Evolutionary conservation across 2,113 vertebrate genomes (phyloP).

Genomic region (Camarhynchus parvulus): DNA sequence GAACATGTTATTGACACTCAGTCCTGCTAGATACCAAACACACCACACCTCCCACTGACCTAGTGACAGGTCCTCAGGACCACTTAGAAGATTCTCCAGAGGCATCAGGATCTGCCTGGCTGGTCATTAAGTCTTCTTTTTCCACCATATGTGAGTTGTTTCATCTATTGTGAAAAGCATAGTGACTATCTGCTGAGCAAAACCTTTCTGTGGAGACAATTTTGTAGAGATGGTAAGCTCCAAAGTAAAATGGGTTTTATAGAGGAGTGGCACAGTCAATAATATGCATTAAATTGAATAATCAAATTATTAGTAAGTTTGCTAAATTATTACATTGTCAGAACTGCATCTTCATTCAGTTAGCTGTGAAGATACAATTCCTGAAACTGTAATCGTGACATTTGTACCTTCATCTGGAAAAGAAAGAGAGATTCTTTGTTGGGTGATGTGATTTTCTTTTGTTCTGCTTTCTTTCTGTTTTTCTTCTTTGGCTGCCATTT

Average conservation of each 20-base stretch:
- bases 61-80: neutral
- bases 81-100: neutral
- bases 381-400: neutral
- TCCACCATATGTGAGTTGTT: neutral
- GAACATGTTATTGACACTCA: neutral
- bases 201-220: neutral
- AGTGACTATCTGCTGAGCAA: neutral
- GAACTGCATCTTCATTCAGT: neutral
- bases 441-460: neutral
- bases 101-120: neutral
- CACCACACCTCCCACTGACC: neutral
- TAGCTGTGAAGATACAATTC: neutral
- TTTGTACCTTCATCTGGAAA: neutral
- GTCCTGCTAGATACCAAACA: neutral
- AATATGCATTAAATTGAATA: neutral
- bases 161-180: neutral
- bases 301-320: neutral
- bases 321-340: neutral
- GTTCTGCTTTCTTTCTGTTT: slow-evolving; percentile 16
- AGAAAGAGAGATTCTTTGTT: neutral
- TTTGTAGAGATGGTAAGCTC: neutral
- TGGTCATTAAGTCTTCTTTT: neutral
- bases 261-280: neutral
- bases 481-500: slow-evolving; percentile 35
- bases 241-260: neutral